Evolutionary conservation across 2,797 vertebrate species (phyloP), one percentile per base, ranked within the genome.

Genomic region (Macropodus opercularis): DNA sequence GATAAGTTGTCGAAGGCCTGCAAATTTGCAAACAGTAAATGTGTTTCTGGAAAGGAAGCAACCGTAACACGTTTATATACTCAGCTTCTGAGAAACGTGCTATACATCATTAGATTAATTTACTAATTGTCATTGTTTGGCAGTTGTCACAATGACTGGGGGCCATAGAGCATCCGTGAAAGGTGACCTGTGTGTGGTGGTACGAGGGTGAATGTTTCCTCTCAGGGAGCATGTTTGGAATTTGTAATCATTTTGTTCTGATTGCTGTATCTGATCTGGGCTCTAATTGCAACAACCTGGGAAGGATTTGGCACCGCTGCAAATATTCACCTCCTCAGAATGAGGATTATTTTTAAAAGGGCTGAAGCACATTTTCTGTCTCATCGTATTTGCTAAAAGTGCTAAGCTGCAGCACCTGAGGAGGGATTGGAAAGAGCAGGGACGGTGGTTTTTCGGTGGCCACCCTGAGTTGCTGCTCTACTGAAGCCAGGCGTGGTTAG

Each of bases 151-250:
- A 24, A 42, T 58, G 32, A 13, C 23, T 13, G 47, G 72, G 73
- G 70, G 83, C 79, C 79, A 81, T 19, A 72, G 72, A 60, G 80
- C 75, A 65, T 65, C 56, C 60, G 39, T 86, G 87, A 90, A 89
- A 86, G 67, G 71, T 79, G 82, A 89, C 73, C 85, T 72, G 73
- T 48, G 31, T 1, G 23, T 75, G 51, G 67, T 60, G n/a, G n/a
- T n/a, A n/a, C n/a, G n/a, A n/a, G n/a, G n/a, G n/a, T n/a, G n/a
- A n/a, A n/a, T n/a, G n/a, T n/a, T n/a, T n/a, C n/a, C n/a, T n/a
- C n/a, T n/a, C n/a, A n/a, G n/a, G n/a, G n/a, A n/a, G n/a, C n/a
- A n/a, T n/a, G n/a, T 42, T 26, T 17, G 6, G 7, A 24, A 58
- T 48, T 40, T 17, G 23, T 5, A 2, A 15, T 41, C 1, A 1